These are phyloP conservation scores for Ambastaia sidthimunki DNA, from an alignment of 2,797 vertebrate genomes.

Conservation along the genomic window DNA sequence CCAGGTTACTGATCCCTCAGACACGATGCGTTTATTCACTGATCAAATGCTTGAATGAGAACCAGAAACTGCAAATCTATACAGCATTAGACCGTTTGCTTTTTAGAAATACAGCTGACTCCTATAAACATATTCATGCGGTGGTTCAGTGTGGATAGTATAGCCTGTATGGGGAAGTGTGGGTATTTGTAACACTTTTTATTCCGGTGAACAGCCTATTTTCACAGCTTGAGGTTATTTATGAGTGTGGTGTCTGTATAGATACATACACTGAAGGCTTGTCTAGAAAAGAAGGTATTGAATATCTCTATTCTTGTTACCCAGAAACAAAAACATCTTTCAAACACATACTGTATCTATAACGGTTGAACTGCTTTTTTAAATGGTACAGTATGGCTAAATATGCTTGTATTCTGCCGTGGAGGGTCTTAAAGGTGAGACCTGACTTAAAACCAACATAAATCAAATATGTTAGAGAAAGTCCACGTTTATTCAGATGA, in stretches of 20 bases:
- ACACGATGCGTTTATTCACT: conserved; percentile 25
- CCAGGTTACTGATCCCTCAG: conserved; percentile 39
- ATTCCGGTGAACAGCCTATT: no score
- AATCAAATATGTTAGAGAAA: not conserved
- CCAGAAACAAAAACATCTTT: no score
- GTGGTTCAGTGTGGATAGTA: not conserved
- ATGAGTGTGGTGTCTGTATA: no score
- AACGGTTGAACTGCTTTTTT: not conserved
- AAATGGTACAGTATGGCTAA: no score
- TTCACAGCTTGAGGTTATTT: no score
- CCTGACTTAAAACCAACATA: not conserved
- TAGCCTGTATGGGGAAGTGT: not conserved
- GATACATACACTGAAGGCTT: no score
- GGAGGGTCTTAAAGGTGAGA: no score
- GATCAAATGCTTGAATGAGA: conserved; percentile 25
- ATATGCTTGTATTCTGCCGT: no score
- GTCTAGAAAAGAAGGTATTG: no score
- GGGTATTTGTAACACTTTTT: not conserved
- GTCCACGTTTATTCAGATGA: not conserved
- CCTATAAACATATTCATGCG: not conserved
- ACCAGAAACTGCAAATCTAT: not conserved
- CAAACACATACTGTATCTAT: not conserved
- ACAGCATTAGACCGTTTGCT: not conserved
- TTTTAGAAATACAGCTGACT: not conserved
- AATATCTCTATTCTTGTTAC: no score